Conservation (phyloP, 2,113 vertebrate genomes). For the Prionailurus bengalensis region DNA sequence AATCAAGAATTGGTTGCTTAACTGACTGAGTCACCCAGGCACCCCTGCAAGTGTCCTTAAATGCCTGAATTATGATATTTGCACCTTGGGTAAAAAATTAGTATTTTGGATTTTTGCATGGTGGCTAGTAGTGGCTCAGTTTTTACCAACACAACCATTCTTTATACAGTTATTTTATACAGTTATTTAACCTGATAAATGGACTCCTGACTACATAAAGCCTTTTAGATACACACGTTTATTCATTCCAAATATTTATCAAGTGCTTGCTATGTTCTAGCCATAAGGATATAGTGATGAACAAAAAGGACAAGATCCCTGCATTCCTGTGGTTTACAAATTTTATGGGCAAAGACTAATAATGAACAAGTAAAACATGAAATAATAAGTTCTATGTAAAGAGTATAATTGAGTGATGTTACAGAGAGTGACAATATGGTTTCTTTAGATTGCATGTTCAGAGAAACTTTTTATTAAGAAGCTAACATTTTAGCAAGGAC, state of each 20-base stretch:
- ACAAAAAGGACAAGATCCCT: not conserved
- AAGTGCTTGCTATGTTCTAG: not conserved
- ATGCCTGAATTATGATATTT: not conserved
- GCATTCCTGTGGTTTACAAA: not conserved
- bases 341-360: slow-evolving; percentile 5
- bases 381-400: not conserved
- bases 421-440: not conserved
- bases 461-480: not conserved
- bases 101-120: slow-evolving; percentile 4
- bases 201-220: not conserved
- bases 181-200: slow-evolving; percentile 6
- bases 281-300: not conserved
- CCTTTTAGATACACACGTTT: not conserved
- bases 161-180: slow-evolving; percentile 10
- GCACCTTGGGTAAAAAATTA: not conserved
- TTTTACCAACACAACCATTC: not conserved
- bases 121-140: not conserved
- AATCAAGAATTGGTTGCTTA: too few relatives aligned
- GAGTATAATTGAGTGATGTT: not conserved
- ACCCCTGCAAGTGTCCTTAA: not conserved
- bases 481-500: slow-evolving; percentile 20
- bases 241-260: not conserved
- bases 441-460: slow-evolving; percentile 38
- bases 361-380: slow-evolving; percentile 5
- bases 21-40: too few relatives aligned